Evolutionary conservation across 2,888 invertebrate species (phyloP).

Genomic region (Philaethria dido): DNA sequence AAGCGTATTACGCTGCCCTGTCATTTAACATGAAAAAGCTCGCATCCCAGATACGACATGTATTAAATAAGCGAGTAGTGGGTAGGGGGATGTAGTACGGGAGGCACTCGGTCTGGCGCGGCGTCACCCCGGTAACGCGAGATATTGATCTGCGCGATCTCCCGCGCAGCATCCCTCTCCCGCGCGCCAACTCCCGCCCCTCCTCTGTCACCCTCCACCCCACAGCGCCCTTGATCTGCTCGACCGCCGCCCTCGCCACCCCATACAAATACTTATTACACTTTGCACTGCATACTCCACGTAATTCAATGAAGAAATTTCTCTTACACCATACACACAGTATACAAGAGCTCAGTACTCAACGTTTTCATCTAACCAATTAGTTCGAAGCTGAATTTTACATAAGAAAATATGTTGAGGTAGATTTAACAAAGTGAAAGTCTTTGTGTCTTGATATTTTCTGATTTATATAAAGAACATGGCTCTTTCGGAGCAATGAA

Average conservation of each 20-base stretch:
- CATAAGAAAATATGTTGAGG: constrained; percentile 25
- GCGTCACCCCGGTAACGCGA: constrained; percentile 84
- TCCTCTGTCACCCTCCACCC: constrained; percentile 60
- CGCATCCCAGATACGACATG: constrained; percentile 77
- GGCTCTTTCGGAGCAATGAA: not conserved
- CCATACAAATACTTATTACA: constrained; percentile 79
- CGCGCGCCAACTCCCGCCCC: constrained; percentile 45
- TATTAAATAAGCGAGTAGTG: constrained; percentile 82
- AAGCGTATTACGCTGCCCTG: constrained; percentile 67
- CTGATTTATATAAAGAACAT: not conserved
- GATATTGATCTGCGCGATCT: constrained; percentile 78
- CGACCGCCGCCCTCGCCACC: constrained; percentile 56
- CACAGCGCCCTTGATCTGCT: constrained; percentile 70
- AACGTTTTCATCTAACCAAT: constrained; percentile 38
- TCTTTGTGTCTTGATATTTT: constrained; percentile 22
- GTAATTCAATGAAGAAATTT: constrained; percentile 79
- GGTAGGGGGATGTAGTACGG: constrained; percentile 77
- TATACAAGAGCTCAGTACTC: constrained; percentile 35
- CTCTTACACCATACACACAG: constrained; percentile 54
- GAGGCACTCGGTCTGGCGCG: constrained; percentile 85
- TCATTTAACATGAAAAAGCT: constrained; percentile 79
- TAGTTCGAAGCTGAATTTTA: constrained; percentile 27
- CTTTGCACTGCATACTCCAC: constrained; percentile 78
- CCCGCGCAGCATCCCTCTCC: constrained; percentile 62
- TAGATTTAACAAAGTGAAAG: constrained; percentile 21